A percentile compares a stretch with the other conserved stretches of the same genome.
phyloP scores from a whole-genome alignment of 2,888 invertebrate species.

The Octodonta nipae region DNA sequence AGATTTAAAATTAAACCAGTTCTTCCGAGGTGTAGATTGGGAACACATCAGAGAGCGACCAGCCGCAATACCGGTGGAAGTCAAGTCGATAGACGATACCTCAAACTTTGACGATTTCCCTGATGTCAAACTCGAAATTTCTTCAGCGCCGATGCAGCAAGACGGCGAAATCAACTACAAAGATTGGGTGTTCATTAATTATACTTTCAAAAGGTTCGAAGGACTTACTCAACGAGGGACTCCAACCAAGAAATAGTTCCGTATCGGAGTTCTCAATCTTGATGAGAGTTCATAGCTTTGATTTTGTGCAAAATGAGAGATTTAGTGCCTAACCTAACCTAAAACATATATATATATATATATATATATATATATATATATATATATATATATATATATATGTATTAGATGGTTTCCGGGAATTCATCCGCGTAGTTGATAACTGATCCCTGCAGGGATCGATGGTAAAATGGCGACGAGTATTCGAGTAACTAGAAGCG shows the following conservation, averaged over 20 bases:
- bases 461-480: no score
- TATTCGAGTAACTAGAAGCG: no score
- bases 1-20: slow-evolving; percentile 82
- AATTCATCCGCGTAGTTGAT: no score
- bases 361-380: no score
- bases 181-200: slow-evolving; percentile 99
- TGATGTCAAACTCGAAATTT: slow-evolving; percentile 94
- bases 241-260: slow-evolving; percentile 64
- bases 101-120: slow-evolving; percentile 99
- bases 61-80: slow-evolving; percentile 93
- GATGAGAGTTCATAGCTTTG: no score
- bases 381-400: no score
- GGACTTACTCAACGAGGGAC: slow-evolving; percentile 84
- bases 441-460: no score
- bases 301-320: no score
- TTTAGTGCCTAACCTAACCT: no score
- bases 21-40: slow-evolving; percentile 98
- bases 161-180: slow-evolving; percentile 86
- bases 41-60: slow-evolving; percentile 96
- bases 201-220: slow-evolving; percentile 98
- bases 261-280: no score
- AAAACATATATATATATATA: no score
- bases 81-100: slow-evolving; percentile 97
- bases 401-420: no score
- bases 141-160: slow-evolving; percentile 75